These are phyloP conservation scores for Willowsia nigromaculata DNA, from an alignment of 2,888 invertebrate species.

Conservation along the genomic window DNA sequence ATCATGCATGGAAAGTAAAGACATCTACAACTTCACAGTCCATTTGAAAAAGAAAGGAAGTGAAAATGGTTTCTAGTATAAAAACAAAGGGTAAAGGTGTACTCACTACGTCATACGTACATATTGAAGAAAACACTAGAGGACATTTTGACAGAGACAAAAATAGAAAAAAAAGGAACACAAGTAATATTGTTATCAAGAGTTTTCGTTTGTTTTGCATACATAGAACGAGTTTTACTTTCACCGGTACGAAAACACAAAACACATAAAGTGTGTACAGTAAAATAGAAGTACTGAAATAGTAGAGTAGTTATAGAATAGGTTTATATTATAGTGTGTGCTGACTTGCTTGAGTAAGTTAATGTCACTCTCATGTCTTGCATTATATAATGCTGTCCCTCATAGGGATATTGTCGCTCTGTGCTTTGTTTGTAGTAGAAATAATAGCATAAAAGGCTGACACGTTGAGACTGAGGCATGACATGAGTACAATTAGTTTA, in stretches of 20 bases:
- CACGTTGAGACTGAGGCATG: conserved; percentile 15
- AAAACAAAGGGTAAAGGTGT: background rate
- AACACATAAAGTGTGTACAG: background rate
- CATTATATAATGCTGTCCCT: background rate
- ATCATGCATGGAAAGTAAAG: background rate
- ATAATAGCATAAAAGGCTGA: conserved; percentile 16
- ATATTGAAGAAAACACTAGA: background rate
- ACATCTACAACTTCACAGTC: background rate
- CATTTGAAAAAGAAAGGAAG: background rate
- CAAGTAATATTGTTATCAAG: background rate
- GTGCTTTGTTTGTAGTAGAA: background rate
- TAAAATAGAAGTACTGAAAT: background rate
- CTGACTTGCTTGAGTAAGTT: background rate
- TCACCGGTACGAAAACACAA: background rate
- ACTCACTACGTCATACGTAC: conserved; percentile 11
- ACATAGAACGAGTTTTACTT: background rate
- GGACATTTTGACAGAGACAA: conserved; percentile 11
- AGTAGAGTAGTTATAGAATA: background rate
- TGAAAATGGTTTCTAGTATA: background rate
- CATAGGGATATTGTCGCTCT: background rate
- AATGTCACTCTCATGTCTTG: background rate
- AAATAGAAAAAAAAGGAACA: background rate
- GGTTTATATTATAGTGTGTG: background rate
- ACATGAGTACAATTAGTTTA: conserved; percentile 27
- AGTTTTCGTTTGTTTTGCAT: conserved; percentile 5